These are phyloP conservation scores for Eubucco bourcierii DNA, from an alignment of 2,113 vertebrate genomes.

Conservation along the genomic window DNA sequence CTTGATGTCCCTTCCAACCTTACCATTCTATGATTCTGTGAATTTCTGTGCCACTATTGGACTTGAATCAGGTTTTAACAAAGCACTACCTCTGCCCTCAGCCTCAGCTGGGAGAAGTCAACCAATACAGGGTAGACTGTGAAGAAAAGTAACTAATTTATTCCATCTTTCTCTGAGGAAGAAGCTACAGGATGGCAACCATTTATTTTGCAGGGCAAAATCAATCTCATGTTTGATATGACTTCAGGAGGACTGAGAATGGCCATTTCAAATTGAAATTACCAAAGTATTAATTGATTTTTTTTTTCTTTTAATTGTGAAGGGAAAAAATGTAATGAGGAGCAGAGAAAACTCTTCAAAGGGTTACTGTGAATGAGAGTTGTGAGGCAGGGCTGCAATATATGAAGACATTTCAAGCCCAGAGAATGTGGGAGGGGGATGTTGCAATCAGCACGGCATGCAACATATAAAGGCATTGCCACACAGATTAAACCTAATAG, in stretches of 20 bases:
- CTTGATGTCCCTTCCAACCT: too few relatives aligned
- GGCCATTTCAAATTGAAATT: background rate
- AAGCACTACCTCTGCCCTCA: background rate
- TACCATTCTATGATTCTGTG: too few relatives aligned
- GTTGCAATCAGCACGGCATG: background rate
- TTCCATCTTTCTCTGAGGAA: background rate
- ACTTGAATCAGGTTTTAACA: background rate
- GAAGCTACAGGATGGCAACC: background rate
- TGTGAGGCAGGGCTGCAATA: background rate
- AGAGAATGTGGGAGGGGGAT: slow-evolving; percentile 20
- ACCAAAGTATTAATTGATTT: background rate
- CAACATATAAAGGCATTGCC: background rate
- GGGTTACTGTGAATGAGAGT: background rate
- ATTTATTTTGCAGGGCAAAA: background rate
- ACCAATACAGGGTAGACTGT: background rate
- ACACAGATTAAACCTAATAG: background rate
- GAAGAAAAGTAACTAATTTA: background rate
- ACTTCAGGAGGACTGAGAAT: background rate
- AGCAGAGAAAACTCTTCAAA: background rate
- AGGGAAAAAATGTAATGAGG: background rate
- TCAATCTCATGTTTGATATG: accelerated
- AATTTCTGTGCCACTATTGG: background rate
- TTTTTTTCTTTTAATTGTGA: background rate
- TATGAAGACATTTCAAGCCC: background rate
- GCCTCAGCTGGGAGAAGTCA: background rate